Percentiles rank a stretch among this genome's conserved stretches.
Conservation (phyloP, 2,888 invertebrate species). For the Sarcophaga carnaria region DNA sequence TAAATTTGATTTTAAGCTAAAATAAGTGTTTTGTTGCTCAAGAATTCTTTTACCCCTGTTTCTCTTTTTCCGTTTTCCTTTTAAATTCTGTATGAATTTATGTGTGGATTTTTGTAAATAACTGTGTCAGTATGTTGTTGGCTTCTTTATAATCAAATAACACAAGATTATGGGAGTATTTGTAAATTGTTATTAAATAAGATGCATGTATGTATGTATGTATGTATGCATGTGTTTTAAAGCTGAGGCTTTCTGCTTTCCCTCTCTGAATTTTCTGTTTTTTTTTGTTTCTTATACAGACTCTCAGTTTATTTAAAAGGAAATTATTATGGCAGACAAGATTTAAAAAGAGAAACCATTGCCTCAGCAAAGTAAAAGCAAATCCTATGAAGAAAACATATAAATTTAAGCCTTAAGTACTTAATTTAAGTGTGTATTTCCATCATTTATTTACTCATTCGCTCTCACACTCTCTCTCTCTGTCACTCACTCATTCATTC, state of each 20-base stretch:
- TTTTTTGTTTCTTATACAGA: background rate
- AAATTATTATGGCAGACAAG: constrained; percentile 52
- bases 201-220: constrained; percentile 21
- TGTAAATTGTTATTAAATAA: constrained; percentile 63
- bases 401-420: constrained; percentile 59
- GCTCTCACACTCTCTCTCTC: background rate
- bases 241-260: constrained; percentile 9
- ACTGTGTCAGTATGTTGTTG: constrained; percentile 6
- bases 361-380: constrained; percentile 1
- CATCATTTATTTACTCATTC: constrained; percentile 1
- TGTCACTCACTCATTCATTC: background rate
- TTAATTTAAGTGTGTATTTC: constrained; percentile 50
- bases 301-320: constrained; percentile 44
- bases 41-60: background rate
- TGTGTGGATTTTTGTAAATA: background rate
- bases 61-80: background rate
- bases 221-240: background rate
- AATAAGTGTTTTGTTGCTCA: constrained; percentile 58
- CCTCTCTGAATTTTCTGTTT: background rate
- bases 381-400: constrained; percentile 4
- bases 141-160: constrained; percentile 59
- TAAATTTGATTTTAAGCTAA: constrained; percentile 66
- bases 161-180: constrained; percentile 59
- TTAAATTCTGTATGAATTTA: constrained; percentile 10
- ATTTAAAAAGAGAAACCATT: constrained; percentile 29